Conservation (phyloP, 1,140 invertebrate genomes). For the Acromyrmex echinatior region DNA sequence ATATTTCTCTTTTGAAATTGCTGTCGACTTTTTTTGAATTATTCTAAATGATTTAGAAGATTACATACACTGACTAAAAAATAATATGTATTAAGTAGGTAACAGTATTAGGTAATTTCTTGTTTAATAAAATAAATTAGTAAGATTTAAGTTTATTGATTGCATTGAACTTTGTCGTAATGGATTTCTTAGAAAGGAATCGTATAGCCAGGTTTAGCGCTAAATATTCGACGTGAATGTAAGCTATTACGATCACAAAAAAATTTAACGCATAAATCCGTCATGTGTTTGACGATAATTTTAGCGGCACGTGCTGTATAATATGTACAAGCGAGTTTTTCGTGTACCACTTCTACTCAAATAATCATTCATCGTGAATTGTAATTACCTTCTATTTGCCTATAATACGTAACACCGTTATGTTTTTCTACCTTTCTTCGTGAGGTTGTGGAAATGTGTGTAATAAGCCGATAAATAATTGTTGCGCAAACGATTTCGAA, state of each 20-base stretch:
- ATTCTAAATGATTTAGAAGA: neutral
- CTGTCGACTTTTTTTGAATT: neutral
- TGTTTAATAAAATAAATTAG: neutral
- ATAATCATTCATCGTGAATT: neutral
- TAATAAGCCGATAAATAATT: slow-evolving; percentile 51
- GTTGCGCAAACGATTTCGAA: slow-evolving; percentile 61
- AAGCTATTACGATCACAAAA: neutral
- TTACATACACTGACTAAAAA: too few relatives aligned
- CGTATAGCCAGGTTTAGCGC: neutral
- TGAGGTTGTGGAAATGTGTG: slow-evolving; percentile 6
- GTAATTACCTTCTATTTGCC: slow-evolving; percentile 2
- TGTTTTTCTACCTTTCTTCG: slow-evolving; percentile 17
- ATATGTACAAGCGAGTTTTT: neutral
- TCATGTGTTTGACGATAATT: neutral
- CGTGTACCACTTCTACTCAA: neutral
- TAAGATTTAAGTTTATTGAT: neutral
- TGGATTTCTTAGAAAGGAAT: neutral
- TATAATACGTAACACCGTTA: neutral
- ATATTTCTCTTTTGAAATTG: too few relatives aligned
- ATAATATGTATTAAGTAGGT: too few relatives aligned
- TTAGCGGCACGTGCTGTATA: slow-evolving; percentile 33
- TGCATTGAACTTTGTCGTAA: neutral
- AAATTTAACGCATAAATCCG: neutral
- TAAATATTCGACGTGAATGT: neutral
- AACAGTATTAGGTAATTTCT: neutral